phyloP scores from a whole-genome alignment of 1,140 invertebrate species.

The Muscidifurax raptorellus region DNA sequence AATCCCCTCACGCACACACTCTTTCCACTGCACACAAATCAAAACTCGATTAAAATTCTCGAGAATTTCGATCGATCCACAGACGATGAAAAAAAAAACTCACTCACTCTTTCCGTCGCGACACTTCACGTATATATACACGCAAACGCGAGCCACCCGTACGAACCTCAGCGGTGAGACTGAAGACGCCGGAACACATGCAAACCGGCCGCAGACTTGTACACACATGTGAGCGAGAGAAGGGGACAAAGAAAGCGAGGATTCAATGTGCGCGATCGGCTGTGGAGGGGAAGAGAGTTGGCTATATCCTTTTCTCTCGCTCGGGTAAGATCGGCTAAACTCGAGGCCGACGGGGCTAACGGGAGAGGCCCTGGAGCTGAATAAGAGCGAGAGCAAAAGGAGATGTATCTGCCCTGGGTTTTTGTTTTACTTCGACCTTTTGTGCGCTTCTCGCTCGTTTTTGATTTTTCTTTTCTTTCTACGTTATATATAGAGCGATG shows the following conservation, averaged over 20 bases:
- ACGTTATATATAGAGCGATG: background rate
- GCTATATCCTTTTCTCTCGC: conserved; percentile 44
- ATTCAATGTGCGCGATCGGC: conserved; percentile 26
- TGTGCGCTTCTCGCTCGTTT: background rate
- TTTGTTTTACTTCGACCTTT: conserved; percentile 18
- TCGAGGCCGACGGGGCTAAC: conserved; percentile 53
- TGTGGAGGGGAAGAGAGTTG: conserved; percentile 15
- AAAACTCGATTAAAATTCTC: background rate
- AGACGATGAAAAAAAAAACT: background rate
- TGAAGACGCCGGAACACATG: conserved; percentile 39
- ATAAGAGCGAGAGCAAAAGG: conserved; percentile 14
- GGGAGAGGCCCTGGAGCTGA: background rate
- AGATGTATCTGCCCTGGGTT: background rate
- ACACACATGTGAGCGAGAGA: conserved; percentile 12
- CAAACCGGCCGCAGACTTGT: conserved; percentile 21
- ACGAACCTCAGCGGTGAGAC: background rate
- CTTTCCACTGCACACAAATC: background rate
- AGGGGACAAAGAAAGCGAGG: conserved; percentile 37
- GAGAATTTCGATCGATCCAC: background rate
- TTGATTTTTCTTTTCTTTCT: background rate
- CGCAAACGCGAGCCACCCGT: background rate
- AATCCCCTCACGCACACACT: too few relatives aligned
- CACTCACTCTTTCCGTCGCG: background rate
- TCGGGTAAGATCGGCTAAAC: conserved; percentile 59
- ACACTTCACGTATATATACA: background rate